These are phyloP conservation scores for Tiliqua scincoides DNA, from an alignment of 2,113 vertebrate genomes.

Conservation along the genomic window DNA sequence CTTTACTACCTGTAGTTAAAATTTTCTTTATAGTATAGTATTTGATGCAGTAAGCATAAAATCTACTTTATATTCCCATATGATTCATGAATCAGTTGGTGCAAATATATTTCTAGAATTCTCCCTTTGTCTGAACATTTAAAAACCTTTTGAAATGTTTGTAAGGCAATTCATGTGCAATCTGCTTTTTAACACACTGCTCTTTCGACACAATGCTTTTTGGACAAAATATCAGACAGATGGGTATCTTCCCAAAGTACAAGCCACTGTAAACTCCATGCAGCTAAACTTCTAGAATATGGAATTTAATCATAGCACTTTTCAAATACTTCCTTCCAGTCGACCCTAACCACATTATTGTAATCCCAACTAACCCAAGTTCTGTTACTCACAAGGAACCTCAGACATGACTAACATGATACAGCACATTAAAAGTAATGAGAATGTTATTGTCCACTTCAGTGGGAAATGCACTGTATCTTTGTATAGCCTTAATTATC, in stretches of 20 bases:
- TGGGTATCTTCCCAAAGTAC: neutral
- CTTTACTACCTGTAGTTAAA: constrained; percentile 5
- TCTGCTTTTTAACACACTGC: neutral
- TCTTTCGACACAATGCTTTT: neutral
- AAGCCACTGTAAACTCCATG: neutral
- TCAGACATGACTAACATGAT: too few species aligned
- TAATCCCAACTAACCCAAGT: too few species aligned
- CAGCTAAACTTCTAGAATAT: neutral
- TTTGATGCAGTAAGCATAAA: neutral
- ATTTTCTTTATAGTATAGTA: neutral
- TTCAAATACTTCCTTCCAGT: too few species aligned
- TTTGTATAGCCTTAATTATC: neutral
- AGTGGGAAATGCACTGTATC: neutral
- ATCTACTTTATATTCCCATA: neutral
- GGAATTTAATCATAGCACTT: neutral
- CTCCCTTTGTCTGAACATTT: neutral
- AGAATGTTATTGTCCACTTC: neutral
- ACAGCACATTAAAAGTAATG: neutral
- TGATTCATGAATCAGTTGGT: neutral
- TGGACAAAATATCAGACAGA: neutral
- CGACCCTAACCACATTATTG: too few species aligned
- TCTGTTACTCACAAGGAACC: too few species aligned
- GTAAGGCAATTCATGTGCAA: neutral
- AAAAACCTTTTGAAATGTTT: neutral
- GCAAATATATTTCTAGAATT: neutral